Conservation (phyloP, 1,140 invertebrate species). For the Bombus difficillimus region DNA sequence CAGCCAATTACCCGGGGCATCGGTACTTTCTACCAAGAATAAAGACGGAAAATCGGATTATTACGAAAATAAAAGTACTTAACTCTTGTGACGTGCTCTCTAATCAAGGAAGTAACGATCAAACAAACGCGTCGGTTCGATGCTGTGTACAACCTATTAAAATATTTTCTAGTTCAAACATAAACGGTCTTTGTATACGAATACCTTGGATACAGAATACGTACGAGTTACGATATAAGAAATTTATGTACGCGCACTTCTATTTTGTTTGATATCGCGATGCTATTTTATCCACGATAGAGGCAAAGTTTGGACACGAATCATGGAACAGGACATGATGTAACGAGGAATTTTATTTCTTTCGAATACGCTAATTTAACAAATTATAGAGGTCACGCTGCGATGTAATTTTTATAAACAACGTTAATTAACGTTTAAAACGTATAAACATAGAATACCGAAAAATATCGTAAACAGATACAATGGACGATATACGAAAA, state of each 20-base stretch:
- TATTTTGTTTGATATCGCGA: not conserved
- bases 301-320: not conserved
- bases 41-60: constrained; percentile 70
- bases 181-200: constrained; percentile 16
- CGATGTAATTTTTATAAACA: not conserved
- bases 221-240: not conserved
- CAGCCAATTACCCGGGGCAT: constrained; percentile 68
- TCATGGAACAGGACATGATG: not conserved
- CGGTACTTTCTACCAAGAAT: constrained; percentile 66
- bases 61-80: constrained; percentile 69
- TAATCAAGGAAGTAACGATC: constrained; percentile 68
- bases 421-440: not conserved
- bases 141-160: constrained; percentile 9
- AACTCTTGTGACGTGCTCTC: constrained; percentile 52
- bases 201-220: not conserved
- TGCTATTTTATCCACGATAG: not conserved
- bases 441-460: not conserved
- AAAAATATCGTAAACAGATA: too few relatives aligned
- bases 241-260: not conserved
- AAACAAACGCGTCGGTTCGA: constrained; percentile 50
- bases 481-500: too few relatives aligned
- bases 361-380: not conserved
- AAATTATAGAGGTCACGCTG: not conserved
- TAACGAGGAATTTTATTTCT: not conserved
- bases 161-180: not conserved